Evolutionary conservation across 2,797 vertebrate genomes (phyloP).

Genomic region (Propithecus deckenii): DNA sequence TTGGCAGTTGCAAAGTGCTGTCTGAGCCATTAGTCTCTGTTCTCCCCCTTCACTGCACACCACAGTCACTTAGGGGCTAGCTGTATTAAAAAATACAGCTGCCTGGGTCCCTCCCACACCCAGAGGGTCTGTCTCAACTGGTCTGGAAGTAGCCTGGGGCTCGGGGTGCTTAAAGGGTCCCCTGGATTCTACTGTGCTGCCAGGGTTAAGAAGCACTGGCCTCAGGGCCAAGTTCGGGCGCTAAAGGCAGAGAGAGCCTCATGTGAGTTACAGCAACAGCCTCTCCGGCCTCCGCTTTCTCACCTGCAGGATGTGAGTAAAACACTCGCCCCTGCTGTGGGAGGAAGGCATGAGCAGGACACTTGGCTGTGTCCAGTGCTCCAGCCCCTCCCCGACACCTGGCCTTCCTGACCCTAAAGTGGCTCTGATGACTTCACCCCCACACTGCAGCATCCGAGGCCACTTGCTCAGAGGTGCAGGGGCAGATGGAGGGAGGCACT

Average conservation of each 20-base stretch:
- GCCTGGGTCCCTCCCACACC: not conserved
- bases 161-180: not conserved
- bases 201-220: not conserved
- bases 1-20: not conserved
- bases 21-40: not conserved
- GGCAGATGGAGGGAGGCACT: not conserved
- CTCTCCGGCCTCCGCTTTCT: not conserved
- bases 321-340: too few species aligned
- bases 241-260: not conserved
- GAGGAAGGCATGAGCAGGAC: not conserved
- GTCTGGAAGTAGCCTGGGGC: not conserved
- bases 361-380: too few species aligned
- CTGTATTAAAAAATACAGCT: not conserved
- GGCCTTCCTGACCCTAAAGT: not conserved
- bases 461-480: not conserved
- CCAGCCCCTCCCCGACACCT: too few species aligned
- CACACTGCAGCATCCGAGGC: not conserved
- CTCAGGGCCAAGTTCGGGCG: not conserved
- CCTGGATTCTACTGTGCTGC: not conserved
- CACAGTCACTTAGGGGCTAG: not conserved
- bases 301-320: not conserved
- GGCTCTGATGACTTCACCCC: not conserved
- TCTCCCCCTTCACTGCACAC: not conserved
- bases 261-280: not conserved
- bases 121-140: not conserved